These are phyloP conservation scores for Papilio polytes DNA, from an alignment of 1,140 invertebrate species.

Conservation along the genomic window DNA sequence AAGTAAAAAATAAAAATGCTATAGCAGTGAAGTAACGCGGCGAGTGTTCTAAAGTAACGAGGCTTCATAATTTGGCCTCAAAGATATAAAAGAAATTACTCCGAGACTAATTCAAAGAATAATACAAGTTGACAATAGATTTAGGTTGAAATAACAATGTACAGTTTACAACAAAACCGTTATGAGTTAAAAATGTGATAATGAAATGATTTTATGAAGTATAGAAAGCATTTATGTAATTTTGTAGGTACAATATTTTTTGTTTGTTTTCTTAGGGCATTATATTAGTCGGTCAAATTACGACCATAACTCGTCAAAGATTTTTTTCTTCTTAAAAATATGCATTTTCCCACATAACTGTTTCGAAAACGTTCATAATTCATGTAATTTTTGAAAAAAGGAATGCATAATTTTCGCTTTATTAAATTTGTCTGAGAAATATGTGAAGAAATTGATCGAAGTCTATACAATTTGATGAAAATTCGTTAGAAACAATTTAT, in stretches of 20 bases:
- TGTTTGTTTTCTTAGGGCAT: not conserved
- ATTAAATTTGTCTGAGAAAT: too few species aligned
- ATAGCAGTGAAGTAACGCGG: not conserved
- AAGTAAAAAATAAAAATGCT: not conserved
- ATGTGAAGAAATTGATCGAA: too few species aligned
- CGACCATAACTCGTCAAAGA: too few species aligned
- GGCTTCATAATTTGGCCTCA: constrained; percentile 1
- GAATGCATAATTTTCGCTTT: too few species aligned
- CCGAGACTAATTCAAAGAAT: constrained; percentile 12
- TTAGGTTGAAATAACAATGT: constrained; percentile 10
- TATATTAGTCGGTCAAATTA: too few species aligned
- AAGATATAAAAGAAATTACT: constrained; percentile 10
- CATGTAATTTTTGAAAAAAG: too few species aligned
- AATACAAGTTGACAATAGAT: constrained; percentile 1
- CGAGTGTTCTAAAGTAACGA: not conserved
- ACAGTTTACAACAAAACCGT: not conserved
- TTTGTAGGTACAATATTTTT: not conserved
- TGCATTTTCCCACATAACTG: too few species aligned
- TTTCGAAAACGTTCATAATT: too few species aligned
- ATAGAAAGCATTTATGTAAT: not conserved
- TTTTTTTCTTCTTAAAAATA: too few species aligned
- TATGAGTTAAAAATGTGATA: not conserved
- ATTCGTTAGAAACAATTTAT: too few species aligned
- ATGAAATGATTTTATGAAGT: not conserved
- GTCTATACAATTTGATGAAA: too few species aligned